Evolutionary conservation across 2,797 vertebrate species (phyloP), one percentile per base, ranked within the genome.

Genomic region (Gastrophryne carolinensis): DNA sequence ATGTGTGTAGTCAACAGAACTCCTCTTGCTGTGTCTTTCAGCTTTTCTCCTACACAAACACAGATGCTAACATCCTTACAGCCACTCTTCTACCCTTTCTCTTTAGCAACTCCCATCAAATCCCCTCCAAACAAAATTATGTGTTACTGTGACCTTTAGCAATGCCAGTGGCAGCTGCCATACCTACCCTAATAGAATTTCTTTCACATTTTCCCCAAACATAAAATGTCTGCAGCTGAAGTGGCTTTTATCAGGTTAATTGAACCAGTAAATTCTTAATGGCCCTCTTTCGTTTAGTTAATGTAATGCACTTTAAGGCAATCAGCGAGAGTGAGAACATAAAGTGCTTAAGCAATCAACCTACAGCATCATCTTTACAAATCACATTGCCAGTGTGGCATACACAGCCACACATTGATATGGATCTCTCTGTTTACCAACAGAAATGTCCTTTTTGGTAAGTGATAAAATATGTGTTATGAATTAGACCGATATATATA

Each of bases 261-360:
- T 74, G 72, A 65, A 58, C 19, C 62, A 66, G 72, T 74, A 66
- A 74, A 74, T 74, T 66, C 52, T 26, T 74, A 74, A 74, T 57
- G 72, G 52, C 27, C 13, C 37, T 32, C 39, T 57, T 66, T 66
- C 62, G 56, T 44, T 74, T 64, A 19, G 72, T 66, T 74, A 74
- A 66, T 74, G 62, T 58, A 74, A 57, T 66, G 72, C 72, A 66
- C 62, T 74, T 58, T 66, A 74, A 63, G 62, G 72, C 61, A 74
- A 74, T 66, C 72, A 66, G 50, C 57, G 37, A 66, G 52, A 74
- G 62, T 57, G 62, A 74, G 37, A 64, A 34, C 62, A 47, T 74
- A 66, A 65, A 73, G 47, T 17, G 44, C 58, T 54, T 41, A 34
- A 63, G 58, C 64, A 52, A 73, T 73, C 70, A 63, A n/a, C 47